Percentiles rank a stretch among this genome's conserved stretches.
phyloP scores from a whole-genome alignment of 1,140 invertebrate species.

The Caenorhabditis inopinata region DNA sequence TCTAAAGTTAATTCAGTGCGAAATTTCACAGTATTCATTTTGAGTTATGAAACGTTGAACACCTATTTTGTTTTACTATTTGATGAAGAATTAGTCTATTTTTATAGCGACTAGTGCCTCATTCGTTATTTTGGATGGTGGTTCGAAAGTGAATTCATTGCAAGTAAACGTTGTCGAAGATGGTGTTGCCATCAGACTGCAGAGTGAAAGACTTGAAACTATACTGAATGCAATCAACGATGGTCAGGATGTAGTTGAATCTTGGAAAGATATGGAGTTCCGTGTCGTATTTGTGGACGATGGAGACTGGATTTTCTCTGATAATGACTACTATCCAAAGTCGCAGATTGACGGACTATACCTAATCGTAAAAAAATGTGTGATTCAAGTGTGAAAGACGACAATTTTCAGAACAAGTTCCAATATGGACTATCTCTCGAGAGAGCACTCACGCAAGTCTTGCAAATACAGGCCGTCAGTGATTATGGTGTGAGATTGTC shows the following conservation, averaged over 20 bases:
- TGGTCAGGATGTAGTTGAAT: not conserved
- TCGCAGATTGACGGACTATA: conserved; percentile 25
- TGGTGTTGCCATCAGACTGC: conserved; percentile 15
- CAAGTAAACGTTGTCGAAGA: conserved; percentile 38
- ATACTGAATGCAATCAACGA: conserved; percentile 9
- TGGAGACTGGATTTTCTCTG: not conserved
- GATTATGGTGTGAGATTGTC: conserved; percentile 33
- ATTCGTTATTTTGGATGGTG: conserved; percentile 41
- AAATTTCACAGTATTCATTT: too few species aligned
- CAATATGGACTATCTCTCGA: conserved; percentile 39
- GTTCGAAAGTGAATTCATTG: conserved; percentile 8
- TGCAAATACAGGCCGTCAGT: not conserved
- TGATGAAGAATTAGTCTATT: too few species aligned
- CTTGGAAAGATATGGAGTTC: conserved; percentile 10
- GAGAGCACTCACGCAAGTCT: not conserved
- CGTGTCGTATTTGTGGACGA: not conserved
- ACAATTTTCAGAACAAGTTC: conserved; percentile 31
- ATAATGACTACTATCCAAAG: not conserved
- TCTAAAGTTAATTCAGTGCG: too few species aligned
- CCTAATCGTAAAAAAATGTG: not conserved
- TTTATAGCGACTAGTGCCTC: conserved; percentile 22
- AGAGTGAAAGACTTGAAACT: not conserved
- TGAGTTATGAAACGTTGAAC: too few species aligned
- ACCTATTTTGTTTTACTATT: too few species aligned
- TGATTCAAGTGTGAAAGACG: not conserved